These are phyloP conservation scores for Listronotus bonariensis DNA, from an alignment of 1,140 invertebrate genomes.

Conservation along the genomic window DNA sequence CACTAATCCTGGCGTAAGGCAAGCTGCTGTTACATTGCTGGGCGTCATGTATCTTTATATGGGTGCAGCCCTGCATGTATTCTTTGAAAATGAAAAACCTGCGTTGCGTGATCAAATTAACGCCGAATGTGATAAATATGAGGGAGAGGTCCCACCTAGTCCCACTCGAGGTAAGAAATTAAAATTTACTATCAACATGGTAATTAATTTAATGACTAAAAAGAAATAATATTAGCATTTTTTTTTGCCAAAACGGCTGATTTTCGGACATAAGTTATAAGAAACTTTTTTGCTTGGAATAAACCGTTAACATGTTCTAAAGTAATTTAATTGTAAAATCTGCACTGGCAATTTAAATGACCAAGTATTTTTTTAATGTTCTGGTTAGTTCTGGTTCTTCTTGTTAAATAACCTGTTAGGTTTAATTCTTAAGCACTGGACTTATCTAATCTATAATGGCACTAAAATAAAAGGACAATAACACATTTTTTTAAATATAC, in stretches of 20 bases:
- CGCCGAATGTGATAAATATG: constrained; percentile 82
- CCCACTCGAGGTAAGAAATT: constrained; percentile 66
- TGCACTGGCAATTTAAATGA: neutral
- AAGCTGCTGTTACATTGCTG: constrained; percentile 69
- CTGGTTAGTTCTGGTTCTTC: no score
- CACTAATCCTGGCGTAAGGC: constrained; percentile 82
- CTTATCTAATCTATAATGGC: neutral
- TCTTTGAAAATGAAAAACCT: constrained; percentile 88
- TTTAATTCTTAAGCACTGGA: no score
- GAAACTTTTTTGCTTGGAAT: no score
- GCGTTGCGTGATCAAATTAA: constrained; percentile 84
- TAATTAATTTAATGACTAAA: no score
- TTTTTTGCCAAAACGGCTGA: no score
- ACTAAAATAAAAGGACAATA: neutral
- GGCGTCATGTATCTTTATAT: constrained; percentile 82
- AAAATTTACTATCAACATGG: neutral
- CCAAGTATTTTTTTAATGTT: no score
- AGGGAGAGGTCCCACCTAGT: constrained; percentile 70
- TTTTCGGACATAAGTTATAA: no score
- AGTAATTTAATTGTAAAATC: no score
- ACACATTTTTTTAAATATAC: neutral
- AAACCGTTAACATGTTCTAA: no score
- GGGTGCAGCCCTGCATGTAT: constrained; percentile 73
- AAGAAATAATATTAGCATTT: no score
- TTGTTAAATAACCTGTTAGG: no score